Evolutionary conservation across 2,113 vertebrate genomes (phyloP).

Genomic region (Ammospiza caudacuta): DNA sequence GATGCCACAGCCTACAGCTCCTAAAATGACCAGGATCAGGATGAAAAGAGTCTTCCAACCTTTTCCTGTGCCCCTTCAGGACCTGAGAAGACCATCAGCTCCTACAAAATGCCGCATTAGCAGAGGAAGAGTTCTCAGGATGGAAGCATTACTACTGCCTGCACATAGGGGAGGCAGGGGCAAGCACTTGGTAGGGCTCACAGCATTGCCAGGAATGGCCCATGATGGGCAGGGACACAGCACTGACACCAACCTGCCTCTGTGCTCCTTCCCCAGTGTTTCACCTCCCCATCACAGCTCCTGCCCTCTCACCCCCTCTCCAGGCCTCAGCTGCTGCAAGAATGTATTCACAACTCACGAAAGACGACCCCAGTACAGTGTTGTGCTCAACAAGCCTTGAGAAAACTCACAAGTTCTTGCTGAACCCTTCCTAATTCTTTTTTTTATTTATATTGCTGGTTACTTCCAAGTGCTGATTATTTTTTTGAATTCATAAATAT

Average conservation of each 20-base stretch:
- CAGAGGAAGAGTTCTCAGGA: no score
- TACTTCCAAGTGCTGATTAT: not conserved
- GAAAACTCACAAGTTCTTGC: not conserved
- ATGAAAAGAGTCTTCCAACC: not conserved
- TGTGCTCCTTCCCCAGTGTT: rapidly evolving
- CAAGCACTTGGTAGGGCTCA: not conserved
- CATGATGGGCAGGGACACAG: not conserved
- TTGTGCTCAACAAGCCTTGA: not conserved
- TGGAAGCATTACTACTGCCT: not conserved
- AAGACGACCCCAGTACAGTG: not conserved
- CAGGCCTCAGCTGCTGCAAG: not conserved
- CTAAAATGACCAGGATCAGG: not conserved
- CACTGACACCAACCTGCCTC: not conserved
- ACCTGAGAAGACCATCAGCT: not conserved
- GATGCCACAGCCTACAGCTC: not conserved
- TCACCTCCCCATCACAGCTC: rapidly evolving
- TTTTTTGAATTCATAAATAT: not conserved
- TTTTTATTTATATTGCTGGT: not conserved
- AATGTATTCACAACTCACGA: rapidly evolving
- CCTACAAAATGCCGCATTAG: not conserved
- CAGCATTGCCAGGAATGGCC: no score
- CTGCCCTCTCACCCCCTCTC: rapidly evolving
- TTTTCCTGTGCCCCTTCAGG: not conserved
- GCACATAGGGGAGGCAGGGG: rapidly evolving
- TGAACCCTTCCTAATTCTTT: not conserved